These are phyloP conservation scores for Suncus etruscus DNA, from an alignment of 2,113 vertebrate genomes.

Conservation along the genomic window DNA sequence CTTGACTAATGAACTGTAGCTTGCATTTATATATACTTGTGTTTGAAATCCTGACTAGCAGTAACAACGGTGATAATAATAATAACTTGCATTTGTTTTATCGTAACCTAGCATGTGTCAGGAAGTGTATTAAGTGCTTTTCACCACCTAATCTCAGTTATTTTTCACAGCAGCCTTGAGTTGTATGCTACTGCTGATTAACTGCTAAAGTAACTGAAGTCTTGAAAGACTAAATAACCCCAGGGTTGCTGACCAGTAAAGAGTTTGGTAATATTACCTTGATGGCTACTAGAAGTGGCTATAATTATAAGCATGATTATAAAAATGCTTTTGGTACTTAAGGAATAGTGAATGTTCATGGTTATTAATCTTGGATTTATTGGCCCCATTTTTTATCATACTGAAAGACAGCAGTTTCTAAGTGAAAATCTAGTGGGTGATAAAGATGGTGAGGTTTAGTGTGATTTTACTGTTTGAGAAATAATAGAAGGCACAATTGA, in stretches of 20 bases:
- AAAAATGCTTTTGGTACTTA: neutral
- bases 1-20: slow-evolving; percentile 35
- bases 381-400: neutral
- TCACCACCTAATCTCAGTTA: neutral
- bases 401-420: neutral
- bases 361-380: neutral
- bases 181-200: slow-evolving; percentile 1
- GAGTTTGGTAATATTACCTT: slow-evolving; percentile 38
- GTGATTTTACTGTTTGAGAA: neutral
- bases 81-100: slow-evolving; percentile 40
- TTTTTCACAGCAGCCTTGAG: neutral
- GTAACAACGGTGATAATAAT: slow-evolving; percentile 23
- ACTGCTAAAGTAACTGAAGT: slow-evolving; percentile 20
- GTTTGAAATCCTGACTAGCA: slow-evolving; percentile 49
- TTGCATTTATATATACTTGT: slow-evolving; percentile 3
- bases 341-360: neutral
- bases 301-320: slow-evolving; percentile 33
- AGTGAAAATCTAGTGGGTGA: neutral
- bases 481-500: neutral
- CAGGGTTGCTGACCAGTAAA: neutral
- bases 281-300: neutral
- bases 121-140: neutral
- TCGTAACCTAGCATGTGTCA: slow-evolving; percentile 19
- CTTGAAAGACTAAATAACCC: slow-evolving; percentile 54
- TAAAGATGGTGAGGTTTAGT: neutral